A percentile compares a stretch with the other conserved stretches of the same genome.
Conservation (phyloP, 2,888 invertebrate genomes). For the Melitaea athalia region DNA sequence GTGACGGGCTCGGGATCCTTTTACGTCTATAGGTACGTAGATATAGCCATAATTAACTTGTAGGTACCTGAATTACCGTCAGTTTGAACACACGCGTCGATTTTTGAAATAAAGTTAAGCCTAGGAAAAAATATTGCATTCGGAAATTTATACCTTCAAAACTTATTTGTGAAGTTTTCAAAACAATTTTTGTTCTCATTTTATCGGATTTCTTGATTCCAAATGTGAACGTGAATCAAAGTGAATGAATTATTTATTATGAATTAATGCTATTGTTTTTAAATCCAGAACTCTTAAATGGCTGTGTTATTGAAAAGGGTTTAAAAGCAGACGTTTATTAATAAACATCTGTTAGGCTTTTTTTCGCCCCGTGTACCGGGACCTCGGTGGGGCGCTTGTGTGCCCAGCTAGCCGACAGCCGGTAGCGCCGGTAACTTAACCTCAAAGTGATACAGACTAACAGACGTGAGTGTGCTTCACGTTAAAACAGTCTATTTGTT, state of each 20-base stretch:
- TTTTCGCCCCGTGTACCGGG: slow-evolving; percentile 63
- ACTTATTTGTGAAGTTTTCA: background rate
- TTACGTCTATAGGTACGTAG: slow-evolving; percentile 61
- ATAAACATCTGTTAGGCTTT: slow-evolving; percentile 40
- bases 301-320: slow-evolving; percentile 15
- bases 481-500: slow-evolving; percentile 67
- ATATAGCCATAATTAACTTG: slow-evolving; percentile 74
- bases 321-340: slow-evolving; percentile 23
- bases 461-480: slow-evolving; percentile 77
- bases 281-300: slow-evolving; percentile 7
- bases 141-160: background rate
- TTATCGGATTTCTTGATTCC: background rate
- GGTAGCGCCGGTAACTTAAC: slow-evolving; percentile 80
- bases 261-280: background rate
- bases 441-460: slow-evolving; percentile 81
- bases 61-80: slow-evolving; percentile 68
- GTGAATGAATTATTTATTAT: background rate
- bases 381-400: slow-evolving; percentile 60
- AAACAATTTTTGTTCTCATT: background rate
- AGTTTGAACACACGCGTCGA: slow-evolving; percentile 34
- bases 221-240: background rate
- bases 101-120: slow-evolving; percentile 8
- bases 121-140: background rate
- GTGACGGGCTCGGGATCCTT: slow-evolving; percentile 76
- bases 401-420: slow-evolving; percentile 68